These are phyloP conservation scores for Leptura quadrifasciata DNA, from an alignment of 2,888 invertebrate genomes.

Conservation along the genomic window DNA sequence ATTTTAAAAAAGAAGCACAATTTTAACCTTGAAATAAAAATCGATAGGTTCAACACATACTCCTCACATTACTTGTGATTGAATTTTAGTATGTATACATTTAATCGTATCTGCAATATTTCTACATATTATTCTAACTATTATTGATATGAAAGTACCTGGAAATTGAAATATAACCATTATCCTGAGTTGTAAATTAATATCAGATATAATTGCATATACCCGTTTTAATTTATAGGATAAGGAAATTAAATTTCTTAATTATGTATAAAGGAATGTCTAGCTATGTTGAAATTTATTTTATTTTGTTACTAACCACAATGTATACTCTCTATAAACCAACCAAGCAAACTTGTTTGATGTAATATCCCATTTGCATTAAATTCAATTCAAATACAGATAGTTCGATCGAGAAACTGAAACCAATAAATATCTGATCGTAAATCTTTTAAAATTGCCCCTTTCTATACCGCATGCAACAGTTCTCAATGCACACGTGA, in stretches of 20 bases:
- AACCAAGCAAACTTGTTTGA: background rate
- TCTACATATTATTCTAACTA: too few relatives aligned
- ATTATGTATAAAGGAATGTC: conserved; percentile 15
- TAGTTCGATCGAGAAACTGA: background rate
- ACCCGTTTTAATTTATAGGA: background rate
- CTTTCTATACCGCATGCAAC: background rate
- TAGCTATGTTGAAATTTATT: conserved; percentile 15
- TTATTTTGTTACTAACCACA: conserved; percentile 1
- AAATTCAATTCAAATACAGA: background rate
- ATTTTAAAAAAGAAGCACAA: too few relatives aligned
- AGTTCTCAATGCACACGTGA: background rate
- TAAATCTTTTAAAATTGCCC: background rate
- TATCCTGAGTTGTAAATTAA: too few relatives aligned
- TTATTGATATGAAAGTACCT: too few relatives aligned
- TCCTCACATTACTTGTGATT: too few relatives aligned
- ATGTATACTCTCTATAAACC: background rate
- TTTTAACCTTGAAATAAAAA: too few relatives aligned
- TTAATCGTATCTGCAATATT: too few relatives aligned
- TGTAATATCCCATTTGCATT: background rate
- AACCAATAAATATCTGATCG: background rate
- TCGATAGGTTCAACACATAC: too few relatives aligned
- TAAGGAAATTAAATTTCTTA: conserved; percentile 11
- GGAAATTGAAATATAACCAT: too few relatives aligned
- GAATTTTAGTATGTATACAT: too few relatives aligned
- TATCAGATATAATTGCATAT: background rate